Evolutionary conservation across 1,140 invertebrate genomes (phyloP).

Genomic region (Bombus polaris): DNA sequence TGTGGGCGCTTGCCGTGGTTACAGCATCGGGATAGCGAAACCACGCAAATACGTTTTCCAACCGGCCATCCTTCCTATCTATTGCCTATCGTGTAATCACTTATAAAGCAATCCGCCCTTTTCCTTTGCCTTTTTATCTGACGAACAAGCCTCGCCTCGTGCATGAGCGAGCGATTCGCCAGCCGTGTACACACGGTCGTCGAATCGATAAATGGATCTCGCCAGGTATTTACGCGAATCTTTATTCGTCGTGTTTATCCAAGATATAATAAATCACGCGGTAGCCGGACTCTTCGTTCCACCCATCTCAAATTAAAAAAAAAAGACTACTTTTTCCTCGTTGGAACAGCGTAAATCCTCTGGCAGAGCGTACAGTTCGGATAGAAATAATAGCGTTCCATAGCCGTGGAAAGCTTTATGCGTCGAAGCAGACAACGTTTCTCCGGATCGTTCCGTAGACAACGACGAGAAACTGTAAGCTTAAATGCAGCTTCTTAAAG

Average conservation of each 20-base stretch:
- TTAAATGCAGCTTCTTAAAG: conserved; percentile 21
- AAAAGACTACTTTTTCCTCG: not conserved
- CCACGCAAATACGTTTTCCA: conserved; percentile 47
- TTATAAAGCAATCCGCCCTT: conserved; percentile 52
- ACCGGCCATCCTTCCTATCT: conserved; percentile 14
- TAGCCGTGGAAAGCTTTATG: not conserved
- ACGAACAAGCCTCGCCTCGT: not conserved
- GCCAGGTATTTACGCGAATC: not conserved
- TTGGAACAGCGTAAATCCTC: not conserved
- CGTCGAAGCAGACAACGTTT: not conserved
- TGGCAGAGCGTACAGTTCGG: too few relatives aligned
- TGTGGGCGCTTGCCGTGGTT: conserved; percentile 37
- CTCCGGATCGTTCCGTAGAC: not conserved
- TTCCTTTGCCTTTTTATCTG: conserved; percentile 28
- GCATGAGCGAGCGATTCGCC: not conserved
- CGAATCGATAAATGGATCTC: conserved; percentile 40
- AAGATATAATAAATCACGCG: conserved; percentile 1
- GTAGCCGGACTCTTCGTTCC: not conserved
- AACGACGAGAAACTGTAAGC: not conserved
- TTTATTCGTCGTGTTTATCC: not conserved
- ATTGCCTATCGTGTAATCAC: conserved; percentile 36
- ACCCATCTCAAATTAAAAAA: not conserved
- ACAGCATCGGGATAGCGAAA: conserved; percentile 45
- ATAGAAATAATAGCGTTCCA: not conserved
- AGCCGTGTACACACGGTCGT: not conserved